Conservation (phyloP, 92 coral and sea anemone genomes). For the Zoanthus solanderi region DNA sequence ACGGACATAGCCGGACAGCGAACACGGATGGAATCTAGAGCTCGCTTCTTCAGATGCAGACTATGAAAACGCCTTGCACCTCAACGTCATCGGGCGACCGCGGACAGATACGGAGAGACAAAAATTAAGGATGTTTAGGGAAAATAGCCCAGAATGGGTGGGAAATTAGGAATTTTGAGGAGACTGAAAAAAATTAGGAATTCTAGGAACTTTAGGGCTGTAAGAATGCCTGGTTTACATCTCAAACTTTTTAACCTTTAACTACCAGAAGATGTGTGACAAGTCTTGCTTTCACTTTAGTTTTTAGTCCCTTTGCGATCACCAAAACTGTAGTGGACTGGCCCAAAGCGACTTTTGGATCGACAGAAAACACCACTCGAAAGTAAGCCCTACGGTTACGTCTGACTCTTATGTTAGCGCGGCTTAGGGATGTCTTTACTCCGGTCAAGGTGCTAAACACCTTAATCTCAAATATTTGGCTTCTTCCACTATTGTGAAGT, state of each 20-base stretch:
- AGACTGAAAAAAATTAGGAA: too few relatives aligned
- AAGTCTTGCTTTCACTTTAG: slow-evolving; percentile 13
- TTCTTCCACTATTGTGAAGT: slow-evolving; percentile 30
- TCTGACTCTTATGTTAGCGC: slow-evolving; percentile 20
- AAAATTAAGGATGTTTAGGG: too few relatives aligned
- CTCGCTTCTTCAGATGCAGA: too few relatives aligned
- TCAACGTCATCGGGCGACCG: too few relatives aligned
- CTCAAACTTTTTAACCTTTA: not conserved
- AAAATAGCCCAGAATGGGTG: too few relatives aligned
- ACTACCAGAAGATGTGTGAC: slow-evolving; percentile 34
- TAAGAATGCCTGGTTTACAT: too few relatives aligned
- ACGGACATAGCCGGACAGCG: too few relatives aligned
- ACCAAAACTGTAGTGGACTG: slow-evolving; percentile 32
- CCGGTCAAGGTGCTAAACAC: slow-evolving; percentile 16
- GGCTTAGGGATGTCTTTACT: slow-evolving; percentile 20
- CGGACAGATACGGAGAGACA: too few relatives aligned
- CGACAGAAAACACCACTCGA: slow-evolving; percentile 12
- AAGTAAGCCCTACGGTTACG: slow-evolving; percentile 10
- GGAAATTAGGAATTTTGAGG: too few relatives aligned
- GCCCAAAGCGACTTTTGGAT: slow-evolving; percentile 9
- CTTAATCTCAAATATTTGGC: slow-evolving; percentile 3
- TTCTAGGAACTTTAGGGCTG: too few relatives aligned
- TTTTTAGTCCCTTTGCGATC: slow-evolving; percentile 10
- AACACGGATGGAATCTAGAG: too few relatives aligned
- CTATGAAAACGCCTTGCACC: too few relatives aligned